Conservation (phyloP, 2,888 invertebrate species). For the Pammene fasciana region DNA sequence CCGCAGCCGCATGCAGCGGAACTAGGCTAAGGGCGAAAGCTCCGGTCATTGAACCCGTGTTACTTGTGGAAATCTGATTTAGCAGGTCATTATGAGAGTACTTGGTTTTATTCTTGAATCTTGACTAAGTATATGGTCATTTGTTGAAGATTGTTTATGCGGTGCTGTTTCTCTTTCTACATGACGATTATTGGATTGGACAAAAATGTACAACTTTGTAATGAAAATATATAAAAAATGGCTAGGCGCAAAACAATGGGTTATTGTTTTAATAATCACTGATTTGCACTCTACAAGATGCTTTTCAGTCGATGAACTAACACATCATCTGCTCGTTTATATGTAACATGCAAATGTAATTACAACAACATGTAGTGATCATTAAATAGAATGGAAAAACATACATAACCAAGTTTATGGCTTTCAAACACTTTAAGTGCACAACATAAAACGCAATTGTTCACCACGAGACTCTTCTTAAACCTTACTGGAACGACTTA, state of each 20-base stretch:
- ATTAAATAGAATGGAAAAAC: slow-evolving; percentile 7
- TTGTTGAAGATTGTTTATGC: neutral
- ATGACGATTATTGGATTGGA: too few species aligned
- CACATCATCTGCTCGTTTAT: too few species aligned
- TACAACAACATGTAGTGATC: neutral
- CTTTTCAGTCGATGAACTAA: too few species aligned
- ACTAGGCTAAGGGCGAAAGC: slow-evolving; percentile 36
- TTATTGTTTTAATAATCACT: too few species aligned
- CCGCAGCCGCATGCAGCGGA: slow-evolving; percentile 6
- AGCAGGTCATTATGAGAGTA: neutral
- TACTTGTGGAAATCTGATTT: neutral
- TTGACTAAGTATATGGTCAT: too few species aligned
- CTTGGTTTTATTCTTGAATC: too few species aligned
- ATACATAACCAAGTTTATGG: slow-evolving; percentile 23
- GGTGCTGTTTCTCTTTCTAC: too few species aligned
- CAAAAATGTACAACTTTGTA: too few species aligned
- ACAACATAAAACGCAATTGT: slow-evolving; percentile 22
- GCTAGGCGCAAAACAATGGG: too few species aligned
- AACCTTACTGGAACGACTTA: neutral
- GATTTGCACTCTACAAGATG: too few species aligned
- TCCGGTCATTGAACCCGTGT: slow-evolving; percentile 19
- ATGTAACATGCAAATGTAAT: neutral
- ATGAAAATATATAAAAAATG: too few species aligned
- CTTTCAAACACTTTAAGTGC: slow-evolving; percentile 18
- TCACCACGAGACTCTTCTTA: neutral